Evolutionary conservation across 2,113 vertebrate species (phyloP), one percentile per base, ranked within the genome.

Genomic region (Bos indicus): DNA sequence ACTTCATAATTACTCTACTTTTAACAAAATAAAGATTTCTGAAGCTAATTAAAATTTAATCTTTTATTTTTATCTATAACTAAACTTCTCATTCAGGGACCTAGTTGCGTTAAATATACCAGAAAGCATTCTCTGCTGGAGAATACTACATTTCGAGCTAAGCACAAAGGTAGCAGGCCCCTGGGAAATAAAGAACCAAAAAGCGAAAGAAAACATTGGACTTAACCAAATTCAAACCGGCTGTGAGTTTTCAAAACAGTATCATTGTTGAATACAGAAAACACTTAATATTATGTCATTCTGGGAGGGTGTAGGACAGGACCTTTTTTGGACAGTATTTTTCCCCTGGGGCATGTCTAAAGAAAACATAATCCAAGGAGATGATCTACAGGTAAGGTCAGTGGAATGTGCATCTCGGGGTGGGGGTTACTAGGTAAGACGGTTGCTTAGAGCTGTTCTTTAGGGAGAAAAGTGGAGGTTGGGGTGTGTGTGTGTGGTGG

Each of bases 281-380:
- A 96, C 48, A 96, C 71, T 97, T 93, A 94, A 51, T 94, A 97
- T 97, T 97, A 94, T 96, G 82, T 98, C 96, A 98, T 97, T 91
- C 67, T 98, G 98, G 97, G 97, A 98, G 96, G 92, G 88, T 98
- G 97, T 83, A 86, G 56, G 90, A 94, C 9, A 88, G 15, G 81
- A 33, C n/a, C 26, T 36, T 94, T 93, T 95, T 85, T 52, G 13
- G 33, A 95, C 16, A 80, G 26, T 94, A 54, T 78, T 97, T 97
- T 88, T 2, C 84, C 51, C 74, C 28, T 88, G 62, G n/a, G 74
- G 6, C 67, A n/a, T 85, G 43, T 88, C 87, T 94, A 92, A 19
- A n/a, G 48, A 96, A 97, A 97, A 92, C 57, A 95, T 2, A 96
- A 60, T 46, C 86, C 30, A 80, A 94, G 74, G 13, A 88, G n/a